A percentile compares a stretch with the other conserved stretches of the same genome.
Evolutionary conservation across 2,888 invertebrate species (phyloP).

Genomic region (Spodoptera picta): DNA sequence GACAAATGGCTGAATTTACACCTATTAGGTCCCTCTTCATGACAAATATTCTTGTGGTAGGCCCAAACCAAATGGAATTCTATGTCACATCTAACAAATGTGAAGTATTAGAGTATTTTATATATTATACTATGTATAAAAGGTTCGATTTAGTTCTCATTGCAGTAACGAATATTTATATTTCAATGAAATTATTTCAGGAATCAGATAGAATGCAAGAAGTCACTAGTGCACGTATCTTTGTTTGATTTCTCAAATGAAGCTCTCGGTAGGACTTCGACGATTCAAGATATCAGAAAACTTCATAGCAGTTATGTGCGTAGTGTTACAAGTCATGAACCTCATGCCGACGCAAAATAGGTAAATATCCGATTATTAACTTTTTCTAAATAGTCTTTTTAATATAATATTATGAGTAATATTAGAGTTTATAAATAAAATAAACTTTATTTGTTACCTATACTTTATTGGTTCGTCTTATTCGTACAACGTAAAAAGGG

Average conservation of each 20-base stretch:
- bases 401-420: neutral
- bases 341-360: too few species aligned
- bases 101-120: too few species aligned
- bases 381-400: neutral
- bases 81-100: too few species aligned
- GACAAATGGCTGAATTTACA: too few species aligned
- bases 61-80: too few species aligned
- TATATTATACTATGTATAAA: too few species aligned
- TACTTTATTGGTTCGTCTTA: slow-evolving; percentile 60
- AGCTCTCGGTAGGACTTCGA: slow-evolving; percentile 55
- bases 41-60: too few species aligned
- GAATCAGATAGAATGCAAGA: slow-evolving; percentile 55
- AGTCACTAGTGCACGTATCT: slow-evolving; percentile 1
- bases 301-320: slow-evolving; percentile 64
- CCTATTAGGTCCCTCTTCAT: too few species aligned
- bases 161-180: neutral
- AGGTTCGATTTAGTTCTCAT: too few species aligned
- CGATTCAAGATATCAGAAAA: slow-evolving; percentile 65
- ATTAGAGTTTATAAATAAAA: slow-evolving; percentile 40
- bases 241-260: neutral
- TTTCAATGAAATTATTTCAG: slow-evolving; percentile 46
- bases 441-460: slow-evolving; percentile 19
- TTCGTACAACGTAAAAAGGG: slow-evolving; percentile 61
- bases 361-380: neutral
- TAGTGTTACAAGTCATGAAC: neutral